Evolutionary conservation across 2,113 vertebrate genomes (phyloP).

Genomic region (Rhabdornis inornatus): DNA sequence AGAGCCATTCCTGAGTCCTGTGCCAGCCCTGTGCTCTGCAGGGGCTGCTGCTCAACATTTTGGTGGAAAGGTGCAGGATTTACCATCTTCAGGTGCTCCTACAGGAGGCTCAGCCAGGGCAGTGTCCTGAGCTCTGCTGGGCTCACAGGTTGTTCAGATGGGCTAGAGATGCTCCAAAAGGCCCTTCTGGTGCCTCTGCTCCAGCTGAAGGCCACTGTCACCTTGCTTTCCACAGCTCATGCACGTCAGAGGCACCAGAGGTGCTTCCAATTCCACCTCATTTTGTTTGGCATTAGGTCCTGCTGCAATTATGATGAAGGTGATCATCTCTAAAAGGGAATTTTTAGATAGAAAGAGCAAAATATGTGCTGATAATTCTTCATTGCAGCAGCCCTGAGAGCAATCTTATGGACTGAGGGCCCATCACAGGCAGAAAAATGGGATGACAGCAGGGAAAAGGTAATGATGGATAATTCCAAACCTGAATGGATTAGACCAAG

Average conservation of each 20-base stretch:
- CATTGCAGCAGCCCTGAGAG: background rate
- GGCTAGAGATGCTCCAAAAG: background rate
- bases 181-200: background rate
- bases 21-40: background rate
- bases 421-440: background rate
- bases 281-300: background rate
- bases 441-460: background rate
- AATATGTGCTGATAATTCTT: background rate
- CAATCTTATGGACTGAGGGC: background rate
- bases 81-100: background rate
- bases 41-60: background rate
- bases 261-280: background rate
- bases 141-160: background rate
- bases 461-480: background rate
- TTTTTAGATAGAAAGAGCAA: background rate
- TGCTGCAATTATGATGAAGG: background rate
- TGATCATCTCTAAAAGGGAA: background rate
- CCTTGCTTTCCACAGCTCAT: background rate
- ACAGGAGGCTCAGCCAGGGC: background rate
- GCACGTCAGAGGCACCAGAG: background rate
- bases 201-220: background rate
- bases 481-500: background rate
- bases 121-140: background rate
- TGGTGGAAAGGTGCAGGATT: background rate
- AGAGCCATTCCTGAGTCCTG: background rate